Base-by-base conservation (phyloP, 1,140 invertebrate species). In the Euwallacea similis region DNA sequence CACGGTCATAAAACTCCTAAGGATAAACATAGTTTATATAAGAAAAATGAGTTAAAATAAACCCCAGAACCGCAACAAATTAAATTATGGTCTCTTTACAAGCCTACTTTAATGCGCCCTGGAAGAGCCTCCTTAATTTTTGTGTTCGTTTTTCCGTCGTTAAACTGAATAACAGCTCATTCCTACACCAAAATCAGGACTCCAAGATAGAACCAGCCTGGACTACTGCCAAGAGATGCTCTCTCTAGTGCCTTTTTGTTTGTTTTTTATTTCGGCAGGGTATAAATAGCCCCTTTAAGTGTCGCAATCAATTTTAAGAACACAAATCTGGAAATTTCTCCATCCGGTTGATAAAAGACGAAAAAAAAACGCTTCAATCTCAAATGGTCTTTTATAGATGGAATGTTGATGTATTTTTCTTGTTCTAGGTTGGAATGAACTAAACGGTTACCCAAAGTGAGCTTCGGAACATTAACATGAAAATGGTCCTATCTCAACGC, bases 401-500 rank as follows among this genome's bases (percentile, higher is more conserved):
- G 47, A 50, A 33, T 33, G 4, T 33, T 33, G 21, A 33, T 33
- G 21, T 33, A 33, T 33, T 33, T 33, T 33, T 33, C 21, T 60
- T 41, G 43, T 77, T 76, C 33, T 71, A 76, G 77, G 73, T 77
- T 65, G 69, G 69, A 69, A 78, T 76, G 74, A 70, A 73, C 77
- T 78, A 79, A 65, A 66, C 50, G 50, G 60, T 74, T 71, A 54
- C 60, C 72, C 59, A 72, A 42, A 55, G 70, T 74, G 47, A 69
- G 75, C 77, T 75, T 76, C 75, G 74, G 76, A 76, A 76, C 69
- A 75, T 83, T 88, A 93, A 88, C 86, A 94, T 92, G 92, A 96
- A 94, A 95, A 98, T 98, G 96, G 95, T 97, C 88, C 91, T 98
- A 87, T 97, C 96, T 85, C 95, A 97, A 89, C 92, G 95, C 87